Evolutionary conservation across 2,797 vertebrate species (phyloP).

Genomic region (Platalea minor): DNA sequence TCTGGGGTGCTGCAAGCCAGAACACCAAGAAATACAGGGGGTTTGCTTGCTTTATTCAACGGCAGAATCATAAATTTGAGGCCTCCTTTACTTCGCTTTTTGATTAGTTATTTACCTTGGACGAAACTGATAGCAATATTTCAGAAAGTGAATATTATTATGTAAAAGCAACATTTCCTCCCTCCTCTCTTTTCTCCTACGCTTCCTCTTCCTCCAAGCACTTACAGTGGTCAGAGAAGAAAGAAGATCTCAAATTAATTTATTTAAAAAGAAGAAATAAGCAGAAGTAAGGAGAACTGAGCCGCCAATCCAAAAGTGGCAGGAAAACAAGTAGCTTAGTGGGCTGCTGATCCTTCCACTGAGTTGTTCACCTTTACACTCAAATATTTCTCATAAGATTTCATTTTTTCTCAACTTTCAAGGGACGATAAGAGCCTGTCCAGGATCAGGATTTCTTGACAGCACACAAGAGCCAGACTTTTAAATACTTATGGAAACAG

Average conservation of each 20-base stretch:
- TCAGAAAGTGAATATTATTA: background rate
- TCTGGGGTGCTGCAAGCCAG: background rate
- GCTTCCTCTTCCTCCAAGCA: background rate
- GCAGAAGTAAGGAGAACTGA: background rate
- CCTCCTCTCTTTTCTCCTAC: background rate
- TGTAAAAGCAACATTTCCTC: background rate
- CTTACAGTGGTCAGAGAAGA: background rate
- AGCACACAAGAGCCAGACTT: background rate
- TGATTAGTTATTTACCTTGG: background rate
- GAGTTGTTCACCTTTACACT: background rate
- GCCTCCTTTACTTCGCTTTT: background rate
- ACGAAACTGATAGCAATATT: background rate
- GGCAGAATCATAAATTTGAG: background rate
- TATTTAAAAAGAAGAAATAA: background rate
- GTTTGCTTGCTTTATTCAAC: background rate
- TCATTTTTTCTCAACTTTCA: background rate
- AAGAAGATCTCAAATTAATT: background rate
- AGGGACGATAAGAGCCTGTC: background rate
- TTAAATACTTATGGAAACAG: background rate
- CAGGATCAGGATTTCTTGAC: background rate
- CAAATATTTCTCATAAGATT: background rate
- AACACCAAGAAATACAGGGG: background rate
- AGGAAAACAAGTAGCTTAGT: background rate
- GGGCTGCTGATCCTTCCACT: background rate
- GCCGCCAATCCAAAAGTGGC: background rate